Base-by-base conservation (phyloP, 2,797 vertebrate species). In the Geotria australis region DNA sequence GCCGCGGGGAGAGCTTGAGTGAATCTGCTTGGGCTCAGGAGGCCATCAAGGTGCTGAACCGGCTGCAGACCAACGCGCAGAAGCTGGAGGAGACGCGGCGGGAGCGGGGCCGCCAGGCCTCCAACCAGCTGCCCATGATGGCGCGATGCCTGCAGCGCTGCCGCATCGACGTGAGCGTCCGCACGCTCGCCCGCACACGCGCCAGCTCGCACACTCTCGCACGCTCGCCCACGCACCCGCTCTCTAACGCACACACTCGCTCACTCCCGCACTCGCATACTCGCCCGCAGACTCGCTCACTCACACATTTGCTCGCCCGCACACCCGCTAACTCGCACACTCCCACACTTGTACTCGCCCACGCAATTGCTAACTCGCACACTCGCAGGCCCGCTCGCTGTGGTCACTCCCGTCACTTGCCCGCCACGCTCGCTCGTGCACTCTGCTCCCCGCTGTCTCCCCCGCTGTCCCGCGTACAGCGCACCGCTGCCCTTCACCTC, bases 1-100 rank as follows among this genome's bases (percentile, higher is more conserved):
- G 24, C 38, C 38, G 24, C 38, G 4, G 24, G 24, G 24, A 38
- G 38, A 38, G 24, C 24, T 38, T 38, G 24, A 38, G 24, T 38
- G 24, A 38, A 38, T 38, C 24, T 6, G 24, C 24, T 38, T 38
- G 24, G 38, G 24, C 24, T 38, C 68, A 96, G 89, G 88, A 96
- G 3, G 82, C 85, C 0, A 65, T 95, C 13, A 81, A 74, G 59
- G 80, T 76, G 3, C 76, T 95, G 13, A 96, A 96, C 71, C 91
- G 82, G 0, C 70, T 96, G 5, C 85, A 95, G 72, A 91, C 84
- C 60, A 96, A 93, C 0, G 82, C 85, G 62, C 72, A 73, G 24
- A 73, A 72, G 57, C 70, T 94, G 72, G 79, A 84, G 58, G 77
- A 86, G 70, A 76, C 79, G 49, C 58, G 58, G 4, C 49, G 49